Evolutionary conservation across 2,888 invertebrate species (phyloP).

Genomic region (Nemoura dubitans): DNA sequence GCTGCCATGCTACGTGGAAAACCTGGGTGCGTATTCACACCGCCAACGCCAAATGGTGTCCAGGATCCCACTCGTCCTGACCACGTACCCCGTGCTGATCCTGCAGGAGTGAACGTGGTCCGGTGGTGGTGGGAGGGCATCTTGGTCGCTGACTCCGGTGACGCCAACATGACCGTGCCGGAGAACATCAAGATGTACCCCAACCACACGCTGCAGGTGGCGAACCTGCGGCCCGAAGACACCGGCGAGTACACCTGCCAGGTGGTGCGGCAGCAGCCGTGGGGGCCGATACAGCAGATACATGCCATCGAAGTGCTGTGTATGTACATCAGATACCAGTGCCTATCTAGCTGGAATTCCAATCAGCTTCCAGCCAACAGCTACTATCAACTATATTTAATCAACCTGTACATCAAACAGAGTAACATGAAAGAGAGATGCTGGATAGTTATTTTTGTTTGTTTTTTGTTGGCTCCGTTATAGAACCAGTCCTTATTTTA

Average conservation of each 20-base stretch:
- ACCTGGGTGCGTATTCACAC: constrained; percentile 64
- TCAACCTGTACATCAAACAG: too few species aligned
- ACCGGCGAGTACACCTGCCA: constrained; percentile 76
- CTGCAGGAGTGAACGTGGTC: constrained; percentile 66
- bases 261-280: constrained; percentile 71
- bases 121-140: constrained; percentile 76
- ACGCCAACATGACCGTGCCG: constrained; percentile 60
- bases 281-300: constrained; percentile 74
- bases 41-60: background rate
- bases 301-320: constrained; percentile 83
- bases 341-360: too few species aligned
- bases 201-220: constrained; percentile 77
- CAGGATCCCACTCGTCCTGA: too few species aligned
- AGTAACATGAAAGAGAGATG: too few species aligned
- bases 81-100: too few species aligned
- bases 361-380: constrained; percentile 18
- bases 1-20: constrained; percentile 79
- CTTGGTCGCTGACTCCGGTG: constrained; percentile 70
- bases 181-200: constrained; percentile 71
- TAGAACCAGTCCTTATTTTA: too few species aligned
- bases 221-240: constrained; percentile 66
- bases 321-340: constrained; percentile 62
- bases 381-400: background rate
- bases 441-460: too few species aligned
- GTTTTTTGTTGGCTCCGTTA: too few species aligned